Evolutionary conservation across 2,888 invertebrate species (phyloP).

Genomic region (Proisotoma minuta): DNA sequence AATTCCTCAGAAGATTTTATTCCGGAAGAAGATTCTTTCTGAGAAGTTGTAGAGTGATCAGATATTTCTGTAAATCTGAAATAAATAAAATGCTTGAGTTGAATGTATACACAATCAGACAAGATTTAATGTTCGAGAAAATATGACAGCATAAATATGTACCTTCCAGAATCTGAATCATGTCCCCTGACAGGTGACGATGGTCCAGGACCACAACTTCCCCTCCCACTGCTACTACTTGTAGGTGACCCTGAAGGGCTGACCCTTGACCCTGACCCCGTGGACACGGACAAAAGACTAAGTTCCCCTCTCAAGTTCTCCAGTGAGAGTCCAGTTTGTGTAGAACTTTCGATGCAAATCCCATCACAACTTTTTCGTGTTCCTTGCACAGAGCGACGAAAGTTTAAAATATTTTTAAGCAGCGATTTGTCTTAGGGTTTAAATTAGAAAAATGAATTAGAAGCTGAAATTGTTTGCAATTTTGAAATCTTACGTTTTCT

Average conservation of each 20-base stretch:
- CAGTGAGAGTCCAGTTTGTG: slow-evolving; percentile 26
- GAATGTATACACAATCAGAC: no score
- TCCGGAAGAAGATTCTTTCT: no score
- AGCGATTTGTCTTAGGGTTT: slow-evolving; percentile 32
- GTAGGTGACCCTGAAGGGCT: no score
- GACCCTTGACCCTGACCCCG: no score
- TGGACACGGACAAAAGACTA: slow-evolving; percentile 10
- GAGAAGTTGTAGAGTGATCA: no score
- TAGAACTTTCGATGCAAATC: slow-evolving; percentile 12
- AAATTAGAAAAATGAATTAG: slow-evolving; percentile 14
- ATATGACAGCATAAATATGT: neutral
- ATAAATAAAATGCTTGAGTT: no score
- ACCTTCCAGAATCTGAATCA: neutral
- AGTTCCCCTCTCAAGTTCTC: slow-evolving; percentile 24
- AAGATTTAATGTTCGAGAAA: no score
- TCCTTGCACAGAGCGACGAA: slow-evolving; percentile 16
- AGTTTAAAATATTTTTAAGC: slow-evolving; percentile 28
- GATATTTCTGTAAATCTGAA: no score
- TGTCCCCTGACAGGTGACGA: neutral
- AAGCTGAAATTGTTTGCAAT: no score
- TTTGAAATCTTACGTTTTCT: slow-evolving; percentile 7
- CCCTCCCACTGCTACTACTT: no score
- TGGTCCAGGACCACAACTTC: no score
- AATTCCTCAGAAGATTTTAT: no score
- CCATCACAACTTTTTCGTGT: neutral